Conservation (phyloP, 2,888 invertebrate species). For the Diaphora mendica region DNA sequence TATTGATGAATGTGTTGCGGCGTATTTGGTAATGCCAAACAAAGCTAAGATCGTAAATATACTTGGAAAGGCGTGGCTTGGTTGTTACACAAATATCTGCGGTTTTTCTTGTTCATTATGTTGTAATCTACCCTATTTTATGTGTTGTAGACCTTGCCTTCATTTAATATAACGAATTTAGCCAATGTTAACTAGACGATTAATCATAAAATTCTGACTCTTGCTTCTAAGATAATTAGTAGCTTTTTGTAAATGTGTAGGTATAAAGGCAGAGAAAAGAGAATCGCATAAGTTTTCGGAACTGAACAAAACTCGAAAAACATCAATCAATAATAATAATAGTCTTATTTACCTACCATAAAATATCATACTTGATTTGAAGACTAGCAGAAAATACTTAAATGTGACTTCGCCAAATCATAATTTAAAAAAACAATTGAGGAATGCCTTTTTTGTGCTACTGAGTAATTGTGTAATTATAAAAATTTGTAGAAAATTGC, state of each 20-base stretch:
- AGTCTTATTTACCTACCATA: too few relatives aligned
- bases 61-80: slow-evolving; percentile 7
- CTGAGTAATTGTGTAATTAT: neutral
- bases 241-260: neutral
- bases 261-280: neutral
- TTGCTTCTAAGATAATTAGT: neutral
- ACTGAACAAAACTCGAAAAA: too few relatives aligned
- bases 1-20: slow-evolving; percentile 25
- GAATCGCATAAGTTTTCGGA: too few relatives aligned
- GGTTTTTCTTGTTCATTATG: slow-evolving; percentile 24
- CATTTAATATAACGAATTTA: neutral
- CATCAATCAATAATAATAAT: too few relatives aligned
- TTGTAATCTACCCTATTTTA: slow-evolving; percentile 1
- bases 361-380: too few relatives aligned
- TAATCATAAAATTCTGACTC: neutral
- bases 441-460: neutral
- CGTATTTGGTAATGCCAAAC: slow-evolving; percentile 5
- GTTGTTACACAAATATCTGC: slow-evolving; percentile 32
- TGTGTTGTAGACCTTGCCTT: neutral
- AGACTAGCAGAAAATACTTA: too few relatives aligned
- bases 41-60: neutral
- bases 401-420: too few relatives aligned
- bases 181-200: neutral
- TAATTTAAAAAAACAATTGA: neutral
- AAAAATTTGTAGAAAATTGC: slow-evolving; percentile 11